phyloP scores from a whole-genome alignment of 1,140 invertebrate species.

The Cyclargus thomasi region DNA sequence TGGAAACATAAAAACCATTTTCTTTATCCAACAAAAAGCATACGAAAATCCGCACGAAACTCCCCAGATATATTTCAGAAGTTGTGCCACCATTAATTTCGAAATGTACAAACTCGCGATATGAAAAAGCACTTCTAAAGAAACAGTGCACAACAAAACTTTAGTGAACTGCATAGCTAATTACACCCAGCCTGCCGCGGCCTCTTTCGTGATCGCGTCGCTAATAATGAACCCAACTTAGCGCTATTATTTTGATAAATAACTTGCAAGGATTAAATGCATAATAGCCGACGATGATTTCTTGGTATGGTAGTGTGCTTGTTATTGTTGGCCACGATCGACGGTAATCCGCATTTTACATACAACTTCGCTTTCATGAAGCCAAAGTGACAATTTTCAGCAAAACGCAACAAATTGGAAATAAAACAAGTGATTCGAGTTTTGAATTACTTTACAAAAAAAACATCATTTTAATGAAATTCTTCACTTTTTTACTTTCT shows the following conservation, averaged over 20 bases:
- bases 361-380: too few relatives aligned
- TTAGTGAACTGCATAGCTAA: constrained; percentile 26
- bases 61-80: constrained; percentile 1
- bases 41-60: background rate
- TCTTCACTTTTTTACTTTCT: too few relatives aligned
- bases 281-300: too few relatives aligned
- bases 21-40: background rate
- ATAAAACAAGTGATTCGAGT: too few relatives aligned
- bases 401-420: too few relatives aligned
- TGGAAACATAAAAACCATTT: too few relatives aligned
- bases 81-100: constrained; percentile 6
- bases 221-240: constrained; percentile 30
- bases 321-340: too few relatives aligned
- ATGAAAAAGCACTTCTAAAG: constrained; percentile 5
- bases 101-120: background rate
- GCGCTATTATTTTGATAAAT: constrained; percentile 27
- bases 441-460: too few relatives aligned
- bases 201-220: constrained; percentile 32
- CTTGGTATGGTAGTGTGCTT: too few relatives aligned
- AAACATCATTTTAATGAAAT: too few relatives aligned
- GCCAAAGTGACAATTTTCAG: too few relatives aligned
- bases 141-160: constrained; percentile 22
- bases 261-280: constrained; percentile 6
- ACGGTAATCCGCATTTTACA: too few relatives aligned
- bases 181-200: constrained; percentile 24